Evolutionary conservation across 2,888 invertebrate genomes (phyloP).

Genomic region (Caenorhabditis wallacei): DNA sequence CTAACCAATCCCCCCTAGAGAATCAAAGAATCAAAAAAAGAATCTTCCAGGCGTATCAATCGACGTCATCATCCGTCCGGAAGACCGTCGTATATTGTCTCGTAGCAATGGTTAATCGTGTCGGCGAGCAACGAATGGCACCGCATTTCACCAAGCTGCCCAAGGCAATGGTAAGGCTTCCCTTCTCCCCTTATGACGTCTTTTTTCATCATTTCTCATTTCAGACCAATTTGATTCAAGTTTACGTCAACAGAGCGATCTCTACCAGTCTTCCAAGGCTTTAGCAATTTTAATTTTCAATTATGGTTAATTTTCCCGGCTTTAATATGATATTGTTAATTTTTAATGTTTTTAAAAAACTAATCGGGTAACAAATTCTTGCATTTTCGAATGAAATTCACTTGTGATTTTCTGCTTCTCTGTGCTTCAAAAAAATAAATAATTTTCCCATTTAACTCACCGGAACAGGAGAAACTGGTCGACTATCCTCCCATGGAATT

Average conservation of each 20-base stretch:
- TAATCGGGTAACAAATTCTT: conserved; percentile 16
- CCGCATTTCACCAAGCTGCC: conserved; percentile 58
- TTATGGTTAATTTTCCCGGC: too few relatives aligned
- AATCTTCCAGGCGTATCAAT: conserved; percentile 52
- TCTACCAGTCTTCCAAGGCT: conserved; percentile 52
- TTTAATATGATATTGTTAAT: conserved; percentile 3
- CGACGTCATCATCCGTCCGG: conserved; percentile 57
- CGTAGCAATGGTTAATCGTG: conserved; percentile 60
- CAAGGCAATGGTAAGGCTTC: conserved; percentile 63
- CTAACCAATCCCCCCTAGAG: background rate
- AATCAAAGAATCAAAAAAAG: background rate
- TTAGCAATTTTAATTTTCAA: background rate
- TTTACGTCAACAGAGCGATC: conserved; percentile 62
- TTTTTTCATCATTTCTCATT: conserved; percentile 25
- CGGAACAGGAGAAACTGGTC: conserved; percentile 57
- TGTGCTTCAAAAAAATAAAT: background rate
- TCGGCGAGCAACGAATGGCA: conserved; percentile 52
- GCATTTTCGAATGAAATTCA: conserved; percentile 29
- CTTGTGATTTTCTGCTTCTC: background rate
- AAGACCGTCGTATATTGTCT: conserved; percentile 63
- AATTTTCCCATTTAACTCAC: conserved; percentile 44
- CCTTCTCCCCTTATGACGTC: conserved; percentile 18
- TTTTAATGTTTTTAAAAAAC: conserved; percentile 8
- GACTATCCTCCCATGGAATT: conserved; percentile 49
- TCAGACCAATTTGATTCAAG: conserved; percentile 62